Evolutionary conservation across 2,113 vertebrate species (phyloP), one percentile per base, ranked within the genome.

Genomic region (Neotragus pygmaeus): DNA sequence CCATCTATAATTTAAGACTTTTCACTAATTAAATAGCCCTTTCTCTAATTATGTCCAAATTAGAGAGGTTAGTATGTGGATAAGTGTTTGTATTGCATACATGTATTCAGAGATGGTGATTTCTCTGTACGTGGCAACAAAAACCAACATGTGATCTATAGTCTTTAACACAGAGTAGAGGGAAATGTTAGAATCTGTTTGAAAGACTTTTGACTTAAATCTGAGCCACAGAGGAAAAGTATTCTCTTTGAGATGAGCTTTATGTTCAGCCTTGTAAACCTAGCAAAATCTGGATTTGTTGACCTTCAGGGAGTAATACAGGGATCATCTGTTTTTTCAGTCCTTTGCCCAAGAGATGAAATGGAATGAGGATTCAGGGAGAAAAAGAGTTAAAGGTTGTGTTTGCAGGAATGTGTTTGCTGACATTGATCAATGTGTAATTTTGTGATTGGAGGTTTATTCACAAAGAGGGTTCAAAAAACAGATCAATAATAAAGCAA

Each of bases 1-100:
- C 88, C 96, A 97, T 96, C 94, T 98, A 94, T 96, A 98, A 98
- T 98, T 98, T 97, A 97, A 97, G 97, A 97, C 91, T 97, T 97
- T 96, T 95, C 95, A 93, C 94, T 97, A 98, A 98, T 98, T 98
- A 95, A 98, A 97, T 97, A 98, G 96, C 93, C 96, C 86, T 97
- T 97, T 97, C 90, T 96, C 88, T 96, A 97, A 96, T 98, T 94
- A 96, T 94, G 82, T 91, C 96, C 86, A 97, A 98, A 98, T 97
- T 96, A 97, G 82, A 97, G 85, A 97, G 94, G 94, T 89, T 96
- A 95, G 95, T 94, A 19, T 96, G 78, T 97, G 70, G 49, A 95
- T 98, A 98, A 96, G 97, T 93, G 53, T 94, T 97, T 94, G 77
- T 96, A 55, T 88, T 95, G 95, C 82, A 93, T 77, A 83, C 82